Conservation (phyloP, 2,113 vertebrate species). For the Chloroceryle aenea region DNA sequence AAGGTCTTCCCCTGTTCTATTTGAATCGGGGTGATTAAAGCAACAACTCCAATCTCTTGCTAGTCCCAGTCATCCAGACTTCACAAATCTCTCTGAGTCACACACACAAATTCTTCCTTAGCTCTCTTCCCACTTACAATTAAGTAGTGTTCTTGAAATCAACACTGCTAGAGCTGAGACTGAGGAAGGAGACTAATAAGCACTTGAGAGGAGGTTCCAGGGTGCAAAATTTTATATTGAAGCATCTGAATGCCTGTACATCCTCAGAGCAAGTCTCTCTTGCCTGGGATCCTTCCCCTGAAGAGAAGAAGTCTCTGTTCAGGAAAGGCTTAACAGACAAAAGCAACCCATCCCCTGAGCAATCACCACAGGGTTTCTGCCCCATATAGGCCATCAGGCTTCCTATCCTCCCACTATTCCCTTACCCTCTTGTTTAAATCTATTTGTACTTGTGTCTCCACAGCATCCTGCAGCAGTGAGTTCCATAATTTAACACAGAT, state of each 20-base stretch:
- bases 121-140: background rate
- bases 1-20: background rate
- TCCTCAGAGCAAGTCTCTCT: background rate
- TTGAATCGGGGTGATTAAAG: constrained; percentile 18
- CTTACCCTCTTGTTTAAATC: background rate
- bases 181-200: background rate
- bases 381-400: background rate
- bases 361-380: background rate
- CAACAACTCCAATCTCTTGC: background rate
- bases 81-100: background rate
- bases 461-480: background rate
- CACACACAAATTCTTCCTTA: background rate
- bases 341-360: background rate
- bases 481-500: background rate
- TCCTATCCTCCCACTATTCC: background rate
- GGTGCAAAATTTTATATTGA: background rate
- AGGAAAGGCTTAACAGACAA: background rate
- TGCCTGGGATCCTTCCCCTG: background rate
- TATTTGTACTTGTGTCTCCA: background rate
- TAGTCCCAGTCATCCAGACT: constrained; percentile 14
- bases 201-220: background rate
- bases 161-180: background rate
- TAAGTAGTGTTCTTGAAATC: constrained; percentile 18
- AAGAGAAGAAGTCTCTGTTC: background rate
- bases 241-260: background rate